Conservation (phyloP, 2,113 vertebrate species). For the Barnardius zonarius region DNA sequence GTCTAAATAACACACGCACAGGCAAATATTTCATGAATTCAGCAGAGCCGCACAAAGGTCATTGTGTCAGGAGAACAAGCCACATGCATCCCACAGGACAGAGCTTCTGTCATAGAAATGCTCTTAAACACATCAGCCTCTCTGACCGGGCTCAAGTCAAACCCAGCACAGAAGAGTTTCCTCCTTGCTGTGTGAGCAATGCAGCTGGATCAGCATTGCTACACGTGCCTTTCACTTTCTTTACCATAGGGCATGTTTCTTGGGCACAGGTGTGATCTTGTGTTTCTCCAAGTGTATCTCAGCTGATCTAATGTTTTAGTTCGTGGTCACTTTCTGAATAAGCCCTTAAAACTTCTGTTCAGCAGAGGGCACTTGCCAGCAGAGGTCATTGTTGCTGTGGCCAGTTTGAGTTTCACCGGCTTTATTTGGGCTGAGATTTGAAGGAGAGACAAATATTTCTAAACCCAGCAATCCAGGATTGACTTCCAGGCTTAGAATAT, state of each 20-base stretch:
- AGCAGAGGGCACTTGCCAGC: background rate
- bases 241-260: background rate
- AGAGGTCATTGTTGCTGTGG: conserved; percentile 51
- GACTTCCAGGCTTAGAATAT: background rate
- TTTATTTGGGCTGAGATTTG: background rate
- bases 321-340: background rate
- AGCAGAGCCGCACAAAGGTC: background rate
- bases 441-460: background rate
- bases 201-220: background rate
- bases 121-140: background rate
- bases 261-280: background rate
- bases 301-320: background rate
- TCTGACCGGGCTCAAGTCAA: background rate
- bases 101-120: background rate
- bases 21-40: background rate
- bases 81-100: background rate
- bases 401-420: background rate
- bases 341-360: background rate
- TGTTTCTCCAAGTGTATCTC: background rate
- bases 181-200: background rate
- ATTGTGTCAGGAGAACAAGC: background rate
- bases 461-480: background rate
- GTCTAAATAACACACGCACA: background rate
- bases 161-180: background rate
- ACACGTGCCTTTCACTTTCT: background rate